Base-by-base conservation (phyloP, 2,888 invertebrate species). In the Oithona nana region DNA sequence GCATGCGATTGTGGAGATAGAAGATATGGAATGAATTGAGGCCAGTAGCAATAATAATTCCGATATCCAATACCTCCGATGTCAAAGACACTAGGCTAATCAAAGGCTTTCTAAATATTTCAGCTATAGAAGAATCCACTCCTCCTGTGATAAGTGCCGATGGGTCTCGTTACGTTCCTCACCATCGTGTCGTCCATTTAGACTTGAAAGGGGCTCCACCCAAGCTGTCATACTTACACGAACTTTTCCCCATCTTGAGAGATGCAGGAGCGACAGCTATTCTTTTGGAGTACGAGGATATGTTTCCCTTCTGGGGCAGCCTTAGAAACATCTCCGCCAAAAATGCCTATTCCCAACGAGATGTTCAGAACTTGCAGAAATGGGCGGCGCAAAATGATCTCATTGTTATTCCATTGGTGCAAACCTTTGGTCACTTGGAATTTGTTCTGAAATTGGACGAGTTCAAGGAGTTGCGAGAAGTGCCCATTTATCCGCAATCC, bases 371-470 rank as follows among this genome's bases (percentile, higher is more conserved):
- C 20, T 65, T 76, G 1, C 64, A 72, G 6, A 51, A 63, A 16
- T 61, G 69, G 54, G 74, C 75, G 1, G 66, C 69, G 16, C 65
- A 68, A 13, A 66, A 71, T 51, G 67, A 70, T 2, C 68, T 78
- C 50, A 78, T 81, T 65, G 75, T 87, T 1, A 76, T 78, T 63
- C 78, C 78, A 1, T 68, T 78, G 49, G 69, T 78, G 24, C 77
- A 78, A 66, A 76, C 77, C 0, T 78, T 78, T 66, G 77, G 77
- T 1, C 77, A 78, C 67, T 67, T 77, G 66, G 77, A 81, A 76
- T 88, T 82, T 75, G 81, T 84, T 0, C 73, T 88, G 61, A 88
- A 88, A 70, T 82, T 84, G 66, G 78, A 80, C 11, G 75, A 80
- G 66, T 86, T 81, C 76, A 71, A 75, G 24, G 73, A 76, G 16